Evolutionary conservation across 2,888 invertebrate genomes (phyloP).

Genomic region (Nudaria mundana): DNA sequence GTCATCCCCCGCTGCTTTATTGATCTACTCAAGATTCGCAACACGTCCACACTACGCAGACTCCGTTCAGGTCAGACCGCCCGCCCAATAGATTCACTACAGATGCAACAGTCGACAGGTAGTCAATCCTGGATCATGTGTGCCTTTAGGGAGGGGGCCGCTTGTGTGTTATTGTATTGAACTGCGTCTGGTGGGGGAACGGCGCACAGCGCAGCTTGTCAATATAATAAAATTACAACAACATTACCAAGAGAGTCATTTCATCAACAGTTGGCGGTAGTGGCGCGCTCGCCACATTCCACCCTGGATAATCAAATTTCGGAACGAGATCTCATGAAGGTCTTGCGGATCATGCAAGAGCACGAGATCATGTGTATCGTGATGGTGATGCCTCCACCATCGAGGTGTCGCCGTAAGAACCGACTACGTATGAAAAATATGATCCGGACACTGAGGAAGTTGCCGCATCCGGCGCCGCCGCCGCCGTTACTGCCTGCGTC

Average conservation of each 20-base stretch:
- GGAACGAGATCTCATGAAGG: neutral
- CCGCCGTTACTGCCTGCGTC: neutral
- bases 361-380: constrained; percentile 5
- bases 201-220: neutral
- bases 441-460: neutral
- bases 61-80: constrained; percentile 6
- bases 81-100: neutral
- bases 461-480: neutral
- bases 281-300: neutral
- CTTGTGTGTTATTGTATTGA: neutral
- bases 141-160: neutral
- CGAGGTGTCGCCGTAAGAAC: neutral
- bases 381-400: neutral
- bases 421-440: neutral
- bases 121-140: constrained; percentile 1
- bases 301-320: neutral
- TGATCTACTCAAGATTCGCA: constrained; percentile 3
- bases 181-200: neutral
- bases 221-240: constrained; percentile 8
- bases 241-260: neutral
- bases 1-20: neutral
- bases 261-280: constrained; percentile 3
- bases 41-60: constrained; percentile 5
- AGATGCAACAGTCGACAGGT: neutral
- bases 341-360: neutral